Base-by-base conservation (phyloP, 2,888 invertebrate genomes). In the Chaitophorus viminalis region DNA sequence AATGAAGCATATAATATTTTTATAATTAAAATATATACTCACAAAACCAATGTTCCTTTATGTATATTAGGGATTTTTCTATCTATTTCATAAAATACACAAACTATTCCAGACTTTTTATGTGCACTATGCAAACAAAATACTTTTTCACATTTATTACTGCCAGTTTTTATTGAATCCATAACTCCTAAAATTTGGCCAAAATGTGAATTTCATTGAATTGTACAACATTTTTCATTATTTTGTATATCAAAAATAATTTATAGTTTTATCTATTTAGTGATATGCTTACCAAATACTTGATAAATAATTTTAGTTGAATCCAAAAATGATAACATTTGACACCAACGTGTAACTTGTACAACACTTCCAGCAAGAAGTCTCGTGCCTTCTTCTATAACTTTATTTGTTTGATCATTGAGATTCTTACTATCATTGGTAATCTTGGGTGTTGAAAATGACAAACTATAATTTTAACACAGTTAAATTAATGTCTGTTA, bases 11-110 rank as follows among this genome's bases (percentile, higher is more conserved):
- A 60, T 60, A 60, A 0, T 25, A 39, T 21, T 29, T 25, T 60
- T 14, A 39, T 68, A 46, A 68, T 33, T 14, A 36, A 76, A 76
- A 31, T n/a, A 78, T 31, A 14, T 39, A 74, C 77, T 78, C 3
- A 85, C 85, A 78, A 78, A 52, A 85, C 85, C 3, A 85, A 70
- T 39, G 76, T 29, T 52, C 85, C 85, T 52, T 78, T n/a, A n/a
- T 18, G 17, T 70, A 78, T 70, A 52, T 3, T 29, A 18, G 76
- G 85, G 31, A 85, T 52, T 70, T 77, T 85, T 77, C 85, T 77
- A 46, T 85, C 85, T 68, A 85, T 85, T 85, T 85, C 85, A 85
- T 85, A 85, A 85, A 85, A 85, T 52, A 85, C 52, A 52, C 85
- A 85, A 18, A 85, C 77, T 68, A 85, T 85, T 78, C 31, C 33